These are phyloP conservation scores for Dendronephthya gigantea DNA, from an alignment of 64 coral and sea anemone genomes.

Conservation along the genomic window DNA sequence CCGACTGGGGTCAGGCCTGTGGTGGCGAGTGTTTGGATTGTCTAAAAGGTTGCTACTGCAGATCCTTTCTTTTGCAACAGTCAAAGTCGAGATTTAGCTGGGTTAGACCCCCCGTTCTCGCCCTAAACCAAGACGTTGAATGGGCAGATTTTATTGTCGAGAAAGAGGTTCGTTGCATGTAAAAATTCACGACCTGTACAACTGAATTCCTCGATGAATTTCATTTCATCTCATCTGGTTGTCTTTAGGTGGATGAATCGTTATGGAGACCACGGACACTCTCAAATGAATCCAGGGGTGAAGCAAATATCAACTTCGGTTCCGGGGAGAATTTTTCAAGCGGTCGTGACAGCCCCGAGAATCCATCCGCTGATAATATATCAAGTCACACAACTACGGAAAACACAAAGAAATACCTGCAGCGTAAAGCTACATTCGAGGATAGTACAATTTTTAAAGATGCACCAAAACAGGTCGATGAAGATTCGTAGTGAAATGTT, in stretches of 20 bases:
- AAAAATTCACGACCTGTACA: neutral
- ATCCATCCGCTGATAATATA: neutral
- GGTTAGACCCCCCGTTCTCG: neutral
- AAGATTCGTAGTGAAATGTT: no score
- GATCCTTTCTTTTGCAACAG: neutral
- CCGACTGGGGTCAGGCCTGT: neutral
- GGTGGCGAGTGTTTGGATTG: neutral
- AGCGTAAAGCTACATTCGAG: neutral
- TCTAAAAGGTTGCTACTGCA: neutral
- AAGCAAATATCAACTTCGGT: neutral
- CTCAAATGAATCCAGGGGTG: no score
- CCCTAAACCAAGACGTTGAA: neutral
- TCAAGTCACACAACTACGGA: neutral
- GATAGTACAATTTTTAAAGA: no score
- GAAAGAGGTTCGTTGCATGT: neutral
- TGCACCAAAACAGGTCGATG: no score
- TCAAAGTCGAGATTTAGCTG: neutral
- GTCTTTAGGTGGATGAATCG: neutral
- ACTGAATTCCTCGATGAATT: neutral
- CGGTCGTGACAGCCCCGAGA: neutral
- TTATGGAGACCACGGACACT: neutral
- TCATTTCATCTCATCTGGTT: neutral
- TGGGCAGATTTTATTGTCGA: neutral
- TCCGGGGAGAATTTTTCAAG: neutral
- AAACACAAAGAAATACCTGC: neutral